phyloP scores from a whole-genome alignment of 2,797 vertebrate genomes.

The Lemur catta region DNA sequence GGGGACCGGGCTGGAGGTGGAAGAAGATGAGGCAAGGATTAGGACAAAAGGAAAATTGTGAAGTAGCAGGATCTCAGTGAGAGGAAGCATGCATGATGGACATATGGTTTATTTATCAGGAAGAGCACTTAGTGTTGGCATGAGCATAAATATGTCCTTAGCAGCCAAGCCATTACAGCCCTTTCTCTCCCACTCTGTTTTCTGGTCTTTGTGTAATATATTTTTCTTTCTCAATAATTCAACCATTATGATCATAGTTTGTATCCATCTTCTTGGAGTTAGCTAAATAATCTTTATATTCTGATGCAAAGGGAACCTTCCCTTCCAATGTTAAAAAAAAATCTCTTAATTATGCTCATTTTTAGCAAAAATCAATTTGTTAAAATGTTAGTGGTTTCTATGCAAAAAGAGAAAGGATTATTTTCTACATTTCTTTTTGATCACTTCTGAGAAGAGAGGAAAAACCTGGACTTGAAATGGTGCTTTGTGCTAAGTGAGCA shows the following conservation, averaged over 20 bases:
- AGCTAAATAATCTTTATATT: slow-evolving; percentile 6
- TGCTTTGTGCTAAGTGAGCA: neutral
- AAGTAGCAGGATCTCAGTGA: slow-evolving; percentile 3
- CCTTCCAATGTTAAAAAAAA: neutral
- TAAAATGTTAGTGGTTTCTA: neutral
- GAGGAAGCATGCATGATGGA: neutral
- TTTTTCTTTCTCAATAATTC: slow-evolving; percentile 30
- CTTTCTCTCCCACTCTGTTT: neutral
- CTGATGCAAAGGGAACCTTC: neutral
- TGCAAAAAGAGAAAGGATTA: slow-evolving; percentile 10
- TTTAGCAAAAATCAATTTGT: neutral
- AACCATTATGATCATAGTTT: neutral
- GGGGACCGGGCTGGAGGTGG: neutral
- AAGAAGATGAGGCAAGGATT: neutral
- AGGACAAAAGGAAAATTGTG: slow-evolving; percentile 3
- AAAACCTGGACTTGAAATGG: neutral
- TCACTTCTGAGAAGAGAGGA: neutral
- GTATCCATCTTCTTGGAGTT: slow-evolving; percentile 20
- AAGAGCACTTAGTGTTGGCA: slow-evolving; percentile 25
- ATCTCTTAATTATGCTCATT: neutral
- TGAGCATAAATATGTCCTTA: neutral
- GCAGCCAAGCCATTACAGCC: neutral
- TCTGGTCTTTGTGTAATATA: neutral
- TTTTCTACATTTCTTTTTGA: slow-evolving; percentile 2
- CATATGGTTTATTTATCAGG: slow-evolving; percentile 24